Evolutionary conservation across 2,888 invertebrate genomes (phyloP), one percentile per base, ranked within the genome.

Genomic region (Eugnorisma glareosa): DNA sequence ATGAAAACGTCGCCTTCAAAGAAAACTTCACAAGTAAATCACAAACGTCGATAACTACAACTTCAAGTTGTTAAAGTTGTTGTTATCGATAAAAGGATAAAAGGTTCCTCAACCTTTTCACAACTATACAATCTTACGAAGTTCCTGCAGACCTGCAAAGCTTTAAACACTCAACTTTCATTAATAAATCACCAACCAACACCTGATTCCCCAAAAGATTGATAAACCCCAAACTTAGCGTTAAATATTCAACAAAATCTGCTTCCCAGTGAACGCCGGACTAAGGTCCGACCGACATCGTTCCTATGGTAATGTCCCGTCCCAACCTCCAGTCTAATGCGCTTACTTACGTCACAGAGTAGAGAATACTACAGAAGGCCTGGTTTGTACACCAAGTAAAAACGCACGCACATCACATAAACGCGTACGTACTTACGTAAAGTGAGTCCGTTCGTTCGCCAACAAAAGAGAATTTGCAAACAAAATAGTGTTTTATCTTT

Each of bases 281-380:
- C 71, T 63, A 31, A 69, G 35, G 73, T 24, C 67, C 37, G 57
- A 35, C 71, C 45, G 54, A 63, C 61, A 67, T 69, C 77, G 78
- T 87, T 86, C 75, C 86, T 75, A 87, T 87, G 80, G 67, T 86
- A 87, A 87, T 87, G 37, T 31, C 24, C 45, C 31, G 43, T 45
- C 69, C 69, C 45, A 11, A 68, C 31, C 31, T 54, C 5, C 64
- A 45, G 51, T 75, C 35, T 84, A 82, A 87, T 73, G 66, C 82
- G 61, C 75, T 79, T 77, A 67, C 3, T 79, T n/a, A 43, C 59
- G 31, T 28, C 76, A 72, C 35, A 24, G 57, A 67, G 2, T 66
- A 78, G 15, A 4, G 0, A 0, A 6, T 15, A 1, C 0, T 18
- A 43, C 66, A 79, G 79, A 79, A 79, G 51, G 35, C 0, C 0